phyloP scores from a whole-genome alignment of 2,113 vertebrate species.

The Rhadina sibilatrix region DNA sequence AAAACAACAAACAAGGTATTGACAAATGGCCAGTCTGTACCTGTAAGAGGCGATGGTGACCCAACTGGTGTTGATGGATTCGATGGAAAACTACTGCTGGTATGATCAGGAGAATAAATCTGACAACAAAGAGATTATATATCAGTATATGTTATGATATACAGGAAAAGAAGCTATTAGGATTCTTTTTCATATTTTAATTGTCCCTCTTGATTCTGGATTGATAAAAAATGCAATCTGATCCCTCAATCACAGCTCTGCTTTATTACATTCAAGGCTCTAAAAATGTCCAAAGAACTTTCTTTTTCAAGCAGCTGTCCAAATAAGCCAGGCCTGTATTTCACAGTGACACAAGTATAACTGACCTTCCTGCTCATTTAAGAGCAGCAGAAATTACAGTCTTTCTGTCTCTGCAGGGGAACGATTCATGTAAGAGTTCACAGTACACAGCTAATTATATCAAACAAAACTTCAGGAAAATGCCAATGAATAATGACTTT shows the following conservation, averaged over 20 bases:
- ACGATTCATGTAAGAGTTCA: background rate
- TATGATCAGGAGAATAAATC: conserved; percentile 99
- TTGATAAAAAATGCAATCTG: conserved; percentile 11
- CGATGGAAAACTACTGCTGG: conserved; percentile 98
- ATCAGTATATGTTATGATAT: conserved; percentile 21
- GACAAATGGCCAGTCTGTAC: conserved; percentile 69
- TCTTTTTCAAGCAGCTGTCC: conserved; percentile 49
- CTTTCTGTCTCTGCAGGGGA: background rate
- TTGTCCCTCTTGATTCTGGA: conserved; percentile 32
- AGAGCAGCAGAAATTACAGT: background rate
- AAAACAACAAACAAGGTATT: background rate
- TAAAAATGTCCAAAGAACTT: conserved; percentile 62
- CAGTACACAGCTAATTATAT: background rate
- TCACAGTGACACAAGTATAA: conserved; percentile 24
- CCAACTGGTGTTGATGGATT: conserved; percentile 97
- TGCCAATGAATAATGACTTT: background rate
- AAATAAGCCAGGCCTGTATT: background rate
- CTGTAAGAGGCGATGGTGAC: conserved; percentile 93
- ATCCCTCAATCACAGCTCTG: conserved; percentile 65
- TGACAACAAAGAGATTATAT: conserved; percentile 56
- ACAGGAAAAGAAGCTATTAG: conserved; percentile 31
- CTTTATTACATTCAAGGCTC: conserved; percentile 53
- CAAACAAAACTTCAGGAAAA: background rate
- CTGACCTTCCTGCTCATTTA: background rate
- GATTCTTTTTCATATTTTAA: conserved; percentile 56